Percentiles rank a stretch among this genome's conserved stretches.
Conservation (phyloP, 2,888 invertebrate species). For the Drosophila mimetica region DNA sequence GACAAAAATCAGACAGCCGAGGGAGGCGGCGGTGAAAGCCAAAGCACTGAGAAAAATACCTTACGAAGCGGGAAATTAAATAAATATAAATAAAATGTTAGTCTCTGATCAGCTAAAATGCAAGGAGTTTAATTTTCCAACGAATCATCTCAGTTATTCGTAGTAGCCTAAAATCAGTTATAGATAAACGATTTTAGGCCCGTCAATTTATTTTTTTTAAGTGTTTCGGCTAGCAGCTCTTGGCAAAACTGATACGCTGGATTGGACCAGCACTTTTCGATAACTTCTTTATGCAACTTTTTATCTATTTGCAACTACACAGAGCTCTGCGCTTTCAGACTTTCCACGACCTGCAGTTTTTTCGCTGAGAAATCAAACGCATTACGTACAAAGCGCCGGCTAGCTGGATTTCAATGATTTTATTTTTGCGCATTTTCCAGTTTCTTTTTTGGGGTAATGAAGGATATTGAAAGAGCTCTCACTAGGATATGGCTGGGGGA, state of each 20-base stretch:
- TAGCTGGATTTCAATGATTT: slow-evolving; percentile 74
- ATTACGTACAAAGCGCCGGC: slow-evolving; percentile 71
- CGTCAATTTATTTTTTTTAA: neutral
- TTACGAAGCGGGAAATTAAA: neutral
- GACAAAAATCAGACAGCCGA: slow-evolving; percentile 13
- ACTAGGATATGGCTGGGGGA: slow-evolving; percentile 11
- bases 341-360: slow-evolving; percentile 50
- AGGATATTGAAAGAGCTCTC: slow-evolving; percentile 78
- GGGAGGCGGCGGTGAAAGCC: neutral
- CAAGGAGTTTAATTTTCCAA: too few species aligned
- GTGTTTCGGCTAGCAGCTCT: slow-evolving; percentile 39
- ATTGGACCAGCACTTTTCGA: slow-evolving; percentile 66
- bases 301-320: slow-evolving; percentile 63
- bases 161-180: too few species aligned
- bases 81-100: neutral
- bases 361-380: slow-evolving; percentile 73
- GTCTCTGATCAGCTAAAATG: too few species aligned
- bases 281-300: slow-evolving; percentile 76
- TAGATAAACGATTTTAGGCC: too few species aligned
- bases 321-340: slow-evolving; percentile 21
- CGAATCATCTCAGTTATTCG: neutral
- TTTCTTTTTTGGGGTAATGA: slow-evolving; percentile 64
- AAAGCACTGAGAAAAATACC: neutral
- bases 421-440: slow-evolving; percentile 75
- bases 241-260: slow-evolving; percentile 33